Percentiles rank a stretch among this genome's conserved stretches.
Evolutionary conservation across 2,888 invertebrate genomes (phyloP).

Genomic region (Heliconius aoede): DNA sequence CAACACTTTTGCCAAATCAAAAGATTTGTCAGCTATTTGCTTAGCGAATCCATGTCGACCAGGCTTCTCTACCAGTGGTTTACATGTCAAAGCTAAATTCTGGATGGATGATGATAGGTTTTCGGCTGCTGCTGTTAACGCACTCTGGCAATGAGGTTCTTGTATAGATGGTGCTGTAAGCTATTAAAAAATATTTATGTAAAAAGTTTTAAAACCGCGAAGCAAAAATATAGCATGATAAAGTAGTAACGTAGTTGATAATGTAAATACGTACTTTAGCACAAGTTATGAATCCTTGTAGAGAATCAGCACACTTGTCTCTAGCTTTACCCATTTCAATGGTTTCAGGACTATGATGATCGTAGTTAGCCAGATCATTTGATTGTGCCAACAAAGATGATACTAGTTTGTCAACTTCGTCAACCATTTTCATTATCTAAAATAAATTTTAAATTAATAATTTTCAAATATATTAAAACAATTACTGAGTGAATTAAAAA

Average conservation of each 20-base stretch:
- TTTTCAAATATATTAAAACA: no score
- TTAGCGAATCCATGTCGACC: constrained; percentile 49
- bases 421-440: constrained; percentile 60
- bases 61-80: constrained; percentile 58
- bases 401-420: constrained; percentile 58
- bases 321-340: constrained; percentile 54
- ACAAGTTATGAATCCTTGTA: constrained; percentile 59
- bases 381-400: constrained; percentile 55
- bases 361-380: constrained; percentile 46
- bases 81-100: constrained; percentile 55
- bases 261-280: constrained; percentile 56
- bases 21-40: constrained; percentile 51
- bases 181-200: constrained; percentile 49
- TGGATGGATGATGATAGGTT: constrained; percentile 57
- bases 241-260: no score
- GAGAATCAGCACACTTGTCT: constrained; percentile 55
- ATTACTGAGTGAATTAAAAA: no score
- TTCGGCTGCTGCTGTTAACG: constrained; percentile 63
- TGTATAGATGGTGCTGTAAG: constrained; percentile 65
- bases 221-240: no score
- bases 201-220: no score
- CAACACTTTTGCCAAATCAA: constrained; percentile 62
- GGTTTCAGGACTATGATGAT: constrained; percentile 48
- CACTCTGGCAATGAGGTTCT: constrained; percentile 72
- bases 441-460: not conserved